phyloP scores from a whole-genome alignment of 2,888 invertebrate species.

The Apodemia mormo region DNA sequence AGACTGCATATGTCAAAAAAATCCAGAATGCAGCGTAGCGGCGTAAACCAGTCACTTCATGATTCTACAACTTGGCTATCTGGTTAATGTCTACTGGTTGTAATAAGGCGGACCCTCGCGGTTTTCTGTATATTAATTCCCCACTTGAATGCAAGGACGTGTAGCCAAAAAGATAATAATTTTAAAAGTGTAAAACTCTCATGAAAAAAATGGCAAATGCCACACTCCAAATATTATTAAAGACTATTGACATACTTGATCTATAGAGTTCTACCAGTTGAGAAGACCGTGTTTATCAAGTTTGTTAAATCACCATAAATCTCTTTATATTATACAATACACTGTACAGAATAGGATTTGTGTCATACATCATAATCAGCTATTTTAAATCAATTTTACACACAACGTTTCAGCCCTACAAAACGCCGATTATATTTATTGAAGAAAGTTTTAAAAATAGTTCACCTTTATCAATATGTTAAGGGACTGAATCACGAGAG shows the following conservation, averaged over 20 bases:
- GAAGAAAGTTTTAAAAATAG: background rate
- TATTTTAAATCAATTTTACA: background rate
- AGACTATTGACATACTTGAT: background rate
- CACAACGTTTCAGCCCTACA: constrained; percentile 12
- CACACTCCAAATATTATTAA: background rate
- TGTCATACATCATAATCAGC: background rate
- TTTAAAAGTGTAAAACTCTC: no score
- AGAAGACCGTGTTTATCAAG: background rate
- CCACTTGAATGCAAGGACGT: no score
- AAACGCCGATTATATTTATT: background rate
- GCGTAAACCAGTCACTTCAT: no score
- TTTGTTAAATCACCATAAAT: background rate
- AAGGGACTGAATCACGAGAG: background rate
- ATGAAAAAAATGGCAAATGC: background rate
- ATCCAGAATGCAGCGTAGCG: no score
- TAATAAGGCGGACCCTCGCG: no score
- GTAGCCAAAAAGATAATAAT: no score
- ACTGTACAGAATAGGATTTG: background rate
- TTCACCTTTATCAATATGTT: background rate
- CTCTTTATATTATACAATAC: background rate
- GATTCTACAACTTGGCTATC: no score
- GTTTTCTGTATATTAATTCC: no score
- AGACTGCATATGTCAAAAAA: no score
- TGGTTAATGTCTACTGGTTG: no score
- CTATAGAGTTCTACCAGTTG: background rate